Base-by-base conservation (phyloP, 2,888 invertebrate genomes). In the Lagria hirta region DNA sequence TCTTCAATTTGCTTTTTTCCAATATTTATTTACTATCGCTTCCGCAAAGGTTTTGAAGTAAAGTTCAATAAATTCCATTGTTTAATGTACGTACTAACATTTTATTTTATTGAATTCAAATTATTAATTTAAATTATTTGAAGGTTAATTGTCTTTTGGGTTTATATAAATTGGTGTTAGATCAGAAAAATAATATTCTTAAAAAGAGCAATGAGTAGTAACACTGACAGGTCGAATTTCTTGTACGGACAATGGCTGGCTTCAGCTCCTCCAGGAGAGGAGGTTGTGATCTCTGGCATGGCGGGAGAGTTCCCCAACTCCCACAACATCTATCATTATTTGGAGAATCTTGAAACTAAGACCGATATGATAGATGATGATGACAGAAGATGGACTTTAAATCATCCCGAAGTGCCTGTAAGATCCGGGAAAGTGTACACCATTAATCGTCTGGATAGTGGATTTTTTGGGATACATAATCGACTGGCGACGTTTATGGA, bases 231-330 rank as follows among this genome's bases (percentile, higher is more conserved):
- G 3, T 16, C 28, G 4, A 33, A 21, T 13, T 33, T 21, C 10
- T 23, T 15, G 15, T 36, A 24, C 16, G 55, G 55, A 4, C 36
- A 24, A 20, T 34, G 74, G 54, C 71, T 80, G 45, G 78, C 82
- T 1, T 74, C 76, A 52, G 77, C 79, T 1, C 68, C 73, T 0
- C 74, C 77, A 6, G 83, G 80, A 2, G 83, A 83, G 40, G 82
- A 84, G 60, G 74, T 84, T 20, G 80, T 82, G 42, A 79, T 86
- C 58, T 73, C 80, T 16, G 84, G 84, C 3, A 11, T 49, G 12
- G 36, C 84, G 0, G 84, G 84, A 0, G 75, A 82, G 62, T 84
- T 86, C 65, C 89, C 90, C 0, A 83, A 87, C 57, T 85, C 85
- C 0, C 79, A 83, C 53, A 84, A 82, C 53, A 76, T 88, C 41